These are phyloP conservation scores for Whitmania pigra DNA, from an alignment of 1,140 invertebrate genomes.

Conservation along the genomic window DNA sequence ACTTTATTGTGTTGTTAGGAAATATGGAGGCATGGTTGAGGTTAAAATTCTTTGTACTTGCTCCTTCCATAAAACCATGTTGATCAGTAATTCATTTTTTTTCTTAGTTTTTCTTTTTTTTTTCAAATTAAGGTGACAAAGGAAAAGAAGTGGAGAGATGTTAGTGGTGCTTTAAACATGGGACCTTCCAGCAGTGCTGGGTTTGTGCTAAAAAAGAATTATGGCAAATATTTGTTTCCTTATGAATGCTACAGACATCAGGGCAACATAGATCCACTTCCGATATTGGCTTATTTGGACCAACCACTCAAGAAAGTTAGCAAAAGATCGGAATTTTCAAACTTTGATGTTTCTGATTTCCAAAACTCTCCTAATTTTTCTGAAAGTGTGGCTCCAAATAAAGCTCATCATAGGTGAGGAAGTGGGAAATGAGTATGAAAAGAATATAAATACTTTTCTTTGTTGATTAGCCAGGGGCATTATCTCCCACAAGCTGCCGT, in stretches of 20 bases:
- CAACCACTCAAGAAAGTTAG: constrained; percentile 39
- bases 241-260: constrained; percentile 93
- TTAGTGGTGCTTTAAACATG: constrained; percentile 78
- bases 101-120: neutral
- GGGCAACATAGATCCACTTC: constrained; percentile 83
- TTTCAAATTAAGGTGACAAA: constrained; percentile 67
- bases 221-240: constrained; percentile 85
- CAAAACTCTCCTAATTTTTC: neutral
- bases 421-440: constrained; percentile 3
- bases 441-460: constrained; percentile 15
- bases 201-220: constrained; percentile 89
- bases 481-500: neutral
- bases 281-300: constrained; percentile 73
- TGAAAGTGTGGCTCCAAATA: neutral
- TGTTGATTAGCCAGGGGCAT: neutral
- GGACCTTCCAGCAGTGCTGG: constrained; percentile 90
- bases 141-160: constrained; percentile 96
- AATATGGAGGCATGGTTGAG: constrained; percentile 91
- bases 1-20: constrained; percentile 84
- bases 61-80: no score
- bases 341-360: constrained; percentile 3
- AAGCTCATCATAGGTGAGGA: neutral
- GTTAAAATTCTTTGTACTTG: constrained; percentile 46
- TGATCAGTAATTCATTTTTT: no score
- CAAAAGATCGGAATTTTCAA: constrained; percentile 26